phyloP scores from a whole-genome alignment of 2,888 invertebrate species.

The Drymonia ruficornis region DNA sequence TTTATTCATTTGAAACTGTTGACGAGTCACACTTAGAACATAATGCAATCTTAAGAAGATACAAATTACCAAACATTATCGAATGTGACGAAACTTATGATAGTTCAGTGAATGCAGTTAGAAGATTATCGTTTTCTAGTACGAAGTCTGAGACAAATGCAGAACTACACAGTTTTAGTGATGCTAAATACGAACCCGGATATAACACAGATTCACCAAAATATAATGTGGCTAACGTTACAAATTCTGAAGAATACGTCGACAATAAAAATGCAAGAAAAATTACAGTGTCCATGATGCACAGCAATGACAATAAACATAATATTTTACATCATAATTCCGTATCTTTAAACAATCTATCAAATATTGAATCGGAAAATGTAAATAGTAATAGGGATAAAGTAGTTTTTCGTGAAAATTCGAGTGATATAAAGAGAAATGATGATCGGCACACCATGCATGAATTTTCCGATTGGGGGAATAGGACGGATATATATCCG shows the following conservation, averaged over 20 bases:
- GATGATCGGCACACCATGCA: slow-evolving; percentile 71
- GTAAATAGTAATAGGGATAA: slow-evolving; percentile 35
- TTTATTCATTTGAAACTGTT: slow-evolving; percentile 13
- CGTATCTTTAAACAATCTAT: slow-evolving; percentile 44
- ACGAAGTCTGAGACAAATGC: not conserved
- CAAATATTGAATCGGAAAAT: slow-evolving; percentile 26
- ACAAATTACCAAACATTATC: not conserved
- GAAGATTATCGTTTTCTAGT: not conserved
- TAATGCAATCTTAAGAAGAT: not conserved
- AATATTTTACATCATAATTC: slow-evolving; percentile 25
- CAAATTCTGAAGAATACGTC: not conserved
- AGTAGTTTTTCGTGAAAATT: slow-evolving; percentile 51
- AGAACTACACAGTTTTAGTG: not conserved
- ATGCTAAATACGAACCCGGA: slow-evolving; percentile 5
- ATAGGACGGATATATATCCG: slow-evolving; percentile 85
- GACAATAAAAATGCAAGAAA: not conserved
- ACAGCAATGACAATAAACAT: slow-evolving; percentile 14
- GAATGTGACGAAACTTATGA: not conserved
- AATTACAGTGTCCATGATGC: slow-evolving; percentile 3
- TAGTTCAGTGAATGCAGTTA: not conserved
- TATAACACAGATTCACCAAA: not conserved
- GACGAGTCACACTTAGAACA: slow-evolving; percentile 1
- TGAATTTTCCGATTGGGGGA: slow-evolving; percentile 71
- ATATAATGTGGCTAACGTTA: slow-evolving; percentile 9
- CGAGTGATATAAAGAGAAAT: slow-evolving; percentile 42